Conservation (phyloP, 2,797 vertebrate species). For the Myotis planiceps region DNA sequence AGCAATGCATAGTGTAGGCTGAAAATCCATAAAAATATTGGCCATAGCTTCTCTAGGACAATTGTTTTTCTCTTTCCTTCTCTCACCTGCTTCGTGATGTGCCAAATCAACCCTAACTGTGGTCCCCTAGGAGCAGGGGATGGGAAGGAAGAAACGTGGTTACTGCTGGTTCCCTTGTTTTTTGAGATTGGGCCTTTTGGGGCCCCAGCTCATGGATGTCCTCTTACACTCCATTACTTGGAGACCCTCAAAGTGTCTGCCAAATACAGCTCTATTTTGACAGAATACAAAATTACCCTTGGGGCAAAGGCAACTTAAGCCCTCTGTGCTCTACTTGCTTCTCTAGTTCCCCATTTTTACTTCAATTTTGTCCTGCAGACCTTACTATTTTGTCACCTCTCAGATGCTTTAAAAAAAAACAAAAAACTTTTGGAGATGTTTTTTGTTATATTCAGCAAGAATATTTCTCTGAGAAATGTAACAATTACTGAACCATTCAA, state of each 20-base stretch:
- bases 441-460: not conserved
- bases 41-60: not conserved
- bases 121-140: not conserved
- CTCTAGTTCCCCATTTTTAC: not conserved
- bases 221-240: not conserved
- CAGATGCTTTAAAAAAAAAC: not conserved
- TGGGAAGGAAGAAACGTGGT: not conserved
- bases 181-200: not conserved
- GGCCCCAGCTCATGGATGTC: not conserved
- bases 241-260: not conserved
- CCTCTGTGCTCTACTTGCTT: not conserved
- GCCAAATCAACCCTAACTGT: not conserved
- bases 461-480: constrained; percentile 25
- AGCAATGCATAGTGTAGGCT: not conserved
- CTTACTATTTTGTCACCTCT: not conserved
- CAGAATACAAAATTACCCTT: not conserved
- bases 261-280: not conserved
- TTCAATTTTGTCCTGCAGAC: not conserved
- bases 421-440: not conserved
- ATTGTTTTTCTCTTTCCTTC: not conserved
- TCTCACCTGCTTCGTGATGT: not conserved
- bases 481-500: constrained; percentile 15
- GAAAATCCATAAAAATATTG: not conserved
- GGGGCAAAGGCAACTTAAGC: not conserved
- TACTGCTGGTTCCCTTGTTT: not conserved